Evolutionary conservation across 2,113 vertebrate genomes (phyloP).

Genomic region (Ivindomyrus marchei): DNA sequence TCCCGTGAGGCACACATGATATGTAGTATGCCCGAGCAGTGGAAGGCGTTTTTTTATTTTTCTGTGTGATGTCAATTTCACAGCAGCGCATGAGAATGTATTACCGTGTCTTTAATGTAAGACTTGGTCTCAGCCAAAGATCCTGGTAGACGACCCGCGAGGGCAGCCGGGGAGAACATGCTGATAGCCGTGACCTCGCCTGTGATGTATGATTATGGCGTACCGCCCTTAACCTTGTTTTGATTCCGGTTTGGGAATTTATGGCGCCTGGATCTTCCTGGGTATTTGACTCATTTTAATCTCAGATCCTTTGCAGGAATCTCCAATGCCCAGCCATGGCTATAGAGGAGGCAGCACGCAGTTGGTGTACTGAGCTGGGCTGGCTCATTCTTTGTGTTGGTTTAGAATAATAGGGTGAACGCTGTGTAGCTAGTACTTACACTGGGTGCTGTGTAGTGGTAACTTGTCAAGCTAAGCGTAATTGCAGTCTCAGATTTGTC

Average conservation of each 20-base stretch:
- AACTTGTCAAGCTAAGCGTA: constrained; percentile 36
- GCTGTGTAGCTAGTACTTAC: constrained; percentile 12
- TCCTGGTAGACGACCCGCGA: background rate
- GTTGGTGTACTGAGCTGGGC: constrained; percentile 39
- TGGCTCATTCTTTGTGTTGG: background rate
- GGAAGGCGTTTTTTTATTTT: background rate
- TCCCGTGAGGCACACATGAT: background rate
- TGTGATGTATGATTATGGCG: constrained; percentile 35
- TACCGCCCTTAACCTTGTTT: constrained; percentile 52
- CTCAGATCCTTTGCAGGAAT: constrained; percentile 42
- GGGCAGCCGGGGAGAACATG: background rate
- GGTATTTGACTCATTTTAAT: constrained; percentile 54
- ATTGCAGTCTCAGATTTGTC: constrained; percentile 27
- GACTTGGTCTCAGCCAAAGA: background rate
- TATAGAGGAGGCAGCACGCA: constrained; percentile 37
- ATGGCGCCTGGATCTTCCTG: constrained; percentile 44
- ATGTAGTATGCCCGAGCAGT: background rate
- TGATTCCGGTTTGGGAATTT: constrained; percentile 60
- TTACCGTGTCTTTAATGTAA: constrained; percentile 4
- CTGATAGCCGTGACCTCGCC: constrained; percentile 23
- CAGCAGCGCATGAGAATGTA: background rate
- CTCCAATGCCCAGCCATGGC: constrained; percentile 17
- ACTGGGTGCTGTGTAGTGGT: constrained; percentile 26
- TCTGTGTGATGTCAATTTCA: background rate
- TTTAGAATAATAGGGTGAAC: constrained; percentile 34